Percentiles rank a stretch among this genome's conserved stretches.
Conservation (phyloP, 2,888 invertebrate species). For the Cordilura impudica region DNA sequence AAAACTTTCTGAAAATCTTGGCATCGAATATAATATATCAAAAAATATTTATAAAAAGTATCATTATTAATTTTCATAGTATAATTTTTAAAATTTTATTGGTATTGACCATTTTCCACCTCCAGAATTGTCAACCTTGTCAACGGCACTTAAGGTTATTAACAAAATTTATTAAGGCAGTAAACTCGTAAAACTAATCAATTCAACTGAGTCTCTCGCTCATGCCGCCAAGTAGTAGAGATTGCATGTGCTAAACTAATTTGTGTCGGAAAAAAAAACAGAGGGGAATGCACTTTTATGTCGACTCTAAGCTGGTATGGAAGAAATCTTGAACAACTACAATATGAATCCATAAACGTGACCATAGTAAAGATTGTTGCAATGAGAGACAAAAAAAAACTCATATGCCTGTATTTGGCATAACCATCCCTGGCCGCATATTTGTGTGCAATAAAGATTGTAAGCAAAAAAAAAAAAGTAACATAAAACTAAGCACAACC, state of each 20-base stretch:
- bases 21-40: no score
- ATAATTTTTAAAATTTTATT: no score
- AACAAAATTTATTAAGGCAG: background rate
- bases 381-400: background rate
- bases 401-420: conserved; percentile 36
- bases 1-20: no score
- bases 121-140: no score
- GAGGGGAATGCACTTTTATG: conserved; percentile 46
- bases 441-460: conserved; percentile 46
- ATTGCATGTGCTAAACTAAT: conserved; percentile 59
- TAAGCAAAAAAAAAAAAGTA: conserved; percentile 29
- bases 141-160: conserved; percentile 8
- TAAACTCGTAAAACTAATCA: conserved; percentile 11
- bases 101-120: no score
- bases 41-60: no score
- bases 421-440: conserved; percentile 52
- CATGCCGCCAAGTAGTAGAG: background rate
- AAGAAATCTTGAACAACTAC: conserved; percentile 22
- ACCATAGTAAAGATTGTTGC: conserved; percentile 43
- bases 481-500: background rate
- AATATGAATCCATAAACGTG: conserved; percentile 54
- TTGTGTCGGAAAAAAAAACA: conserved; percentile 35
- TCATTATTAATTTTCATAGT: no score
- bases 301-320: conserved; percentile 22
- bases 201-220: conserved; percentile 5